Evolutionary conservation across 1,140 invertebrate genomes (phyloP).

Genomic region (Reticulitermes speratus): DNA sequence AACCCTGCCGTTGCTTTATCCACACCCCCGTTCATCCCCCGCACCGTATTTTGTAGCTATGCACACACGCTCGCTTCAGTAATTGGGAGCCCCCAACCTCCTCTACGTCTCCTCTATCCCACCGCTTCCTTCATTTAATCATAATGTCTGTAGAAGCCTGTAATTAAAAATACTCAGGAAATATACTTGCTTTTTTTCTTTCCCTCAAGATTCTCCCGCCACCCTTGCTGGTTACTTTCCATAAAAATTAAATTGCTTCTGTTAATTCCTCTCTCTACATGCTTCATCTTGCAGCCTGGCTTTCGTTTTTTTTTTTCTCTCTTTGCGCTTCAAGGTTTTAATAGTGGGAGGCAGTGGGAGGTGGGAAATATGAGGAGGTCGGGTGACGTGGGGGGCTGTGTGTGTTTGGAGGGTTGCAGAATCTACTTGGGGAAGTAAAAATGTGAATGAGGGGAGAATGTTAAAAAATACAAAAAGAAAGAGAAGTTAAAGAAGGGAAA

Average conservation of each 20-base stretch:
- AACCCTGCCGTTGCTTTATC: not conserved
- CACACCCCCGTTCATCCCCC: not conserved
- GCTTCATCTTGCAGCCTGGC: not conserved
- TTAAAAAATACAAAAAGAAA: slow-evolving; percentile 1
- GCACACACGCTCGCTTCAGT: not conserved
- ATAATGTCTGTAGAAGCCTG: slow-evolving; percentile 27
- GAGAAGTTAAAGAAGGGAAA: not conserved
- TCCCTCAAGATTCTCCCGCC: not conserved
- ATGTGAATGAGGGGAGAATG: slow-evolving; percentile 10
- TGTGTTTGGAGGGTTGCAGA: slow-evolving; percentile 13
- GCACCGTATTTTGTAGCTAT: not conserved
- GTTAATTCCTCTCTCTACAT: slow-evolving; percentile 40
- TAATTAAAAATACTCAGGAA: slow-evolving; percentile 30
- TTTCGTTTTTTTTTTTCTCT: slow-evolving; percentile 22
- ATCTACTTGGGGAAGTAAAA: not conserved
- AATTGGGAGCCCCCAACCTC: not conserved
- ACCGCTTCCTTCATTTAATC: slow-evolving; percentile 12
- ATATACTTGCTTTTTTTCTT: slow-evolving; percentile 12
- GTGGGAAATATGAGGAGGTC: slow-evolving; percentile 22
- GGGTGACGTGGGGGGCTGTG: not conserved
- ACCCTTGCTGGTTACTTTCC: slow-evolving; percentile 20
- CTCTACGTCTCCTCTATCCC: not conserved
- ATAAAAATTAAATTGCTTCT: slow-evolving; percentile 42
- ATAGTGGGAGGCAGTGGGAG: slow-evolving; percentile 8
- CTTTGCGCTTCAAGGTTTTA: slow-evolving; percentile 29